Conservation (phyloP, 2,797 vertebrate genomes). For the Hoplostethus atlanticus region DNA sequence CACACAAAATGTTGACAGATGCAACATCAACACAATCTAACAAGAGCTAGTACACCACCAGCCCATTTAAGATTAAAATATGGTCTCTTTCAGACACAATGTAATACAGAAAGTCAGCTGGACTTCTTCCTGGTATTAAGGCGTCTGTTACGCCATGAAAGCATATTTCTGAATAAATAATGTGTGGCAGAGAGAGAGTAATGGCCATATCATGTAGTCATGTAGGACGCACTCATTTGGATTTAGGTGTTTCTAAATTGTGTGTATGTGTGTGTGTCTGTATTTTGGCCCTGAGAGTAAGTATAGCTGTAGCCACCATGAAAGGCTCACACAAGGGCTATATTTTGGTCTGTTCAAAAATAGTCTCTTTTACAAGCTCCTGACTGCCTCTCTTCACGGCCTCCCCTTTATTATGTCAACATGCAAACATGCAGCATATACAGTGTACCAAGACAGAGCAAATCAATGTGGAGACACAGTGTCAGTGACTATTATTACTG, state of each 20-base stretch:
- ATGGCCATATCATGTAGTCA: slow-evolving; percentile 14
- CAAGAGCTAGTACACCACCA: neutral
- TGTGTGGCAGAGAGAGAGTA: neutral
- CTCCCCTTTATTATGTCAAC: slow-evolving; percentile 26
- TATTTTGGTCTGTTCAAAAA: slow-evolving; percentile 75
- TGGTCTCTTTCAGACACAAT: neutral
- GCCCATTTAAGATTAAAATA: neutral
- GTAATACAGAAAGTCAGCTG: neutral
- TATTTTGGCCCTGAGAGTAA: slow-evolving; percentile 66
- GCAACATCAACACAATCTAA: neutral
- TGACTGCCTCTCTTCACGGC: slow-evolving; percentile 19
- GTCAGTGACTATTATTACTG: too few species aligned
- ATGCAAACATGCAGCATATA: slow-evolving; percentile 18
- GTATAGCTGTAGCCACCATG: slow-evolving; percentile 77
- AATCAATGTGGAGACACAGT: slow-evolving; percentile 11
- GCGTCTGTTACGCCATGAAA: neutral
- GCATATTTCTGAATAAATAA: neutral
- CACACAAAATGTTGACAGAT: neutral
- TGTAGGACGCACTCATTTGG: slow-evolving; percentile 17
- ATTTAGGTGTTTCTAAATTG: slow-evolving; percentile 17
- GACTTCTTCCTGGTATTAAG: neutral
- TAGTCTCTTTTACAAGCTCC: slow-evolving; percentile 53
- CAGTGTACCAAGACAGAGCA: slow-evolving; percentile 16
- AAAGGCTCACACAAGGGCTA: slow-evolving; percentile 69
- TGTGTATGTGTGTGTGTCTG: slow-evolving; percentile 17